Evolutionary conservation across 2,888 invertebrate species (phyloP).

Genomic region (Xiphydria camelus): DNA sequence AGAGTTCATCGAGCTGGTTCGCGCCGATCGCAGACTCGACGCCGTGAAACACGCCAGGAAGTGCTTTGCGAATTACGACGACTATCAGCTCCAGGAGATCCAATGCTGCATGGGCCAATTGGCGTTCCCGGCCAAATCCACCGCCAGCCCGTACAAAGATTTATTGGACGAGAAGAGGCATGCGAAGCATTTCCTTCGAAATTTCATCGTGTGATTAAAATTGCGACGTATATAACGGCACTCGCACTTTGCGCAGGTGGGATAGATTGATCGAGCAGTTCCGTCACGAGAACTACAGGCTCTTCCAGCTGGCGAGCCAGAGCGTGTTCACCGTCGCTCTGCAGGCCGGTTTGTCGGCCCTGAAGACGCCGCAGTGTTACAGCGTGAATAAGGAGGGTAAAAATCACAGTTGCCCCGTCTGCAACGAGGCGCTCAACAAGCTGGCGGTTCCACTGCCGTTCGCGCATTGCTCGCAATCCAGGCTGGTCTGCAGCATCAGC

Average conservation of each 20-base stretch:
- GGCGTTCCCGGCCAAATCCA: conserved; percentile 84
- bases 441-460: conserved; percentile 87
- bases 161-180: conserved; percentile 67
- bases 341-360: conserved; percentile 91
- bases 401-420: conserved; percentile 91
- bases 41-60: conserved; percentile 95
- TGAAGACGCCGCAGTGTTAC: conserved; percentile 80
- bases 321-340: conserved; percentile 90
- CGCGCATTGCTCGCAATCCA: conserved; percentile 95
- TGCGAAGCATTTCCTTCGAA: neutral
- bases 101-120: conserved; percentile 95
- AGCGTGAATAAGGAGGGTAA: conserved; percentile 65
- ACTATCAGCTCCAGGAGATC: conserved; percentile 83
- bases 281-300: conserved; percentile 88
- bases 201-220: conserved; percentile 1
- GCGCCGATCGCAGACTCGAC: conserved; percentile 81
- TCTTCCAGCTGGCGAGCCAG: conserved; percentile 90
- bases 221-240: neutral
- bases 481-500: conserved; percentile 88
- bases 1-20: conserved; percentile 95
- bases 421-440: conserved; percentile 82
- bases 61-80: conserved; percentile 85
- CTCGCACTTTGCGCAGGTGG: conserved; percentile 65
- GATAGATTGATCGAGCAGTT: conserved; percentile 84
- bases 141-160: conserved; percentile 68